Percentiles rank a stretch among this genome's conserved stretches.
Conservation (phyloP, 2,888 invertebrate genomes). For the Lasioglossum malachurum region DNA sequence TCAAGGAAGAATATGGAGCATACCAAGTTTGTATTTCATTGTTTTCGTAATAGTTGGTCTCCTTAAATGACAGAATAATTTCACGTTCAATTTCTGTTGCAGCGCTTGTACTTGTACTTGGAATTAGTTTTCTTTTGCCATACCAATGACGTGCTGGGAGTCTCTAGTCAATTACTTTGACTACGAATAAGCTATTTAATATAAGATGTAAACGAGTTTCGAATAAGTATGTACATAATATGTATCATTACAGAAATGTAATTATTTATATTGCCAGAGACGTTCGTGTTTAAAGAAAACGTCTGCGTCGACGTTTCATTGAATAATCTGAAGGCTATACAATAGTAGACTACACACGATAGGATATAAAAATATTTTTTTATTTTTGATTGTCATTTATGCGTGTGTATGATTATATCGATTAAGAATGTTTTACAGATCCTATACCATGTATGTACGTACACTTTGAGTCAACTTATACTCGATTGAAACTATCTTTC, state of each 20-base stretch:
- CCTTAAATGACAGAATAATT: not conserved
- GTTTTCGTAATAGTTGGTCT: not conserved
- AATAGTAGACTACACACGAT: slow-evolving; percentile 18
- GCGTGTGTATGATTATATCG: not conserved
- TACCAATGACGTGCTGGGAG: slow-evolving; percentile 15
- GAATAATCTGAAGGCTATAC: slow-evolving; percentile 1
- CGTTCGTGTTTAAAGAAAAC: slow-evolving; percentile 14
- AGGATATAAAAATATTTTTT: slow-evolving; percentile 13
- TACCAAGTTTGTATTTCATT: slow-evolving; percentile 46
- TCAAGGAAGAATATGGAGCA: slow-evolving; percentile 23
- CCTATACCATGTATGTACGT: slow-evolving; percentile 21
- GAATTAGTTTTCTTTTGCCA: slow-evolving; percentile 14
- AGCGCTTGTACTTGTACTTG: slow-evolving; percentile 27
- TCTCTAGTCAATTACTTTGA: slow-evolving; percentile 49
- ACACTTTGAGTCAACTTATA: not conserved
- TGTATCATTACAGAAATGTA: not conserved
- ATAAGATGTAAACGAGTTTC: slow-evolving; percentile 7
- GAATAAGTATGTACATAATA: slow-evolving; percentile 24
- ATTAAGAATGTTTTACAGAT: slow-evolving; percentile 19
- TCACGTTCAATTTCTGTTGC: slow-evolving; percentile 29
- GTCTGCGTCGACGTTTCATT: not conserved
- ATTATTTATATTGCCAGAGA: slow-evolving; percentile 25
- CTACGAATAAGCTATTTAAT: slow-evolving; percentile 3
- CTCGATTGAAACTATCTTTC: slow-evolving; percentile 12
- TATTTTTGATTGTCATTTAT: slow-evolving; percentile 24